Evolutionary conservation across 2,797 vertebrate genomes (phyloP).

Genomic region (Phylloscopus collybita): DNA sequence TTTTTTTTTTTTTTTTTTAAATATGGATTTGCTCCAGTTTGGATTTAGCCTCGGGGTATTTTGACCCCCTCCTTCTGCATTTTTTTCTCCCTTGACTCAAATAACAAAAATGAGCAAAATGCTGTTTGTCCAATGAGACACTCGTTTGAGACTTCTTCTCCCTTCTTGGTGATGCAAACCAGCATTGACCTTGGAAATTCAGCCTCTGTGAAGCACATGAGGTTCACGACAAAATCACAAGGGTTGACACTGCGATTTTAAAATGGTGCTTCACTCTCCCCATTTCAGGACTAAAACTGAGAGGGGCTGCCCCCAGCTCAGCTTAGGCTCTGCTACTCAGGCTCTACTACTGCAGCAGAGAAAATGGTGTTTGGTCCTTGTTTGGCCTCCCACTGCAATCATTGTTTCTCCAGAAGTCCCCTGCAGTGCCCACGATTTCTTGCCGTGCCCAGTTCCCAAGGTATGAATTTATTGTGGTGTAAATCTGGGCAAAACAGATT

Average conservation of each 20-base stretch:
- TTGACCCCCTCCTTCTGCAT: slow-evolving; percentile 16
- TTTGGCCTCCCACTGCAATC: not conserved
- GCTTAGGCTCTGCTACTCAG: not conserved
- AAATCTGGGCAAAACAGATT: not conserved
- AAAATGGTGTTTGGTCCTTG: not conserved
- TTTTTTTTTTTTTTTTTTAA: too few species aligned
- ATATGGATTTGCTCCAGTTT: not conserved
- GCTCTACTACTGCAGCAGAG: not conserved
- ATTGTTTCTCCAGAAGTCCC: not conserved
- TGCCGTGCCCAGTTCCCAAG: not conserved
- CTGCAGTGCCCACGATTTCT: not conserved
- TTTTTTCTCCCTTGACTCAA: not conserved
- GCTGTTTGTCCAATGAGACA: not conserved
- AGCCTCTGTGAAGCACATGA: not conserved
- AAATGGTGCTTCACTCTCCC: not conserved
- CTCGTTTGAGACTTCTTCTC: not conserved
- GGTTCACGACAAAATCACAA: not conserved
- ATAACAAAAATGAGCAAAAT: slow-evolving; percentile 24
- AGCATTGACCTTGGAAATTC: not conserved
- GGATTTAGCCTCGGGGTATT: slow-evolving; percentile 28
- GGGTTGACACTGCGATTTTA: not conserved
- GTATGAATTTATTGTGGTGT: not conserved
- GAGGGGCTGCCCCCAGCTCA: not conserved
- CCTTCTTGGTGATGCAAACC: not conserved
- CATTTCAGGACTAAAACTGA: not conserved